phyloP scores from a whole-genome alignment of 2,113 vertebrate genomes.

The Grammomys surdaster region DNA sequence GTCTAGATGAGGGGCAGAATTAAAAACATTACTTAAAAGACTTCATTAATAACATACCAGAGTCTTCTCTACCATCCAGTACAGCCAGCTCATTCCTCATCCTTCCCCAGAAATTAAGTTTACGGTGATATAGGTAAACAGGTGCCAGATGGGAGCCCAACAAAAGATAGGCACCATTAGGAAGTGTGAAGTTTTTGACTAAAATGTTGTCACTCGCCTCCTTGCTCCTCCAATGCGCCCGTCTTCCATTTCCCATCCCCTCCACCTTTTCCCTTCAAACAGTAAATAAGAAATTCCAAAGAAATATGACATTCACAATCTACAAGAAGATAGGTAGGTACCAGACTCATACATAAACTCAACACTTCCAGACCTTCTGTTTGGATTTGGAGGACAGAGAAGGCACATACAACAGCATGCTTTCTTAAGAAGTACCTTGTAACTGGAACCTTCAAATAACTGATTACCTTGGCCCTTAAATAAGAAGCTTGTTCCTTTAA shows the following conservation, averaged over 20 bases:
- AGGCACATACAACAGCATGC: neutral
- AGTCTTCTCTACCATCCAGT: neutral
- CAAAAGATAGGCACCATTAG: neutral
- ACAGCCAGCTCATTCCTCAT: neutral
- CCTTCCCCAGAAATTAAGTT: neutral
- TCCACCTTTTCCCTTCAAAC: neutral
- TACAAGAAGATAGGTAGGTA: neutral
- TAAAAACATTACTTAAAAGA: neutral
- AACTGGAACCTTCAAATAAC: neutral
- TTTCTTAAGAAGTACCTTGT: neutral
- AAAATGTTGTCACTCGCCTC: neutral
- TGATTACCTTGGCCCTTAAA: neutral
- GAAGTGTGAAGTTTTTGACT: neutral
- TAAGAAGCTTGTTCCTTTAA: neutral
- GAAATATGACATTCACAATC: neutral
- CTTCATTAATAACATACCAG: neutral
- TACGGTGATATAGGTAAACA: neutral
- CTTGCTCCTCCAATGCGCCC: too few relatives aligned
- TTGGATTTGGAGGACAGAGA: slow-evolving; percentile 33
- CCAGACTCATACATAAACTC: neutral
- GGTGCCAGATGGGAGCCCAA: neutral
- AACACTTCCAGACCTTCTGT: slow-evolving; percentile 5
- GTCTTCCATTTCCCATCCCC: neutral
- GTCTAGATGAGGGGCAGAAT: neutral
- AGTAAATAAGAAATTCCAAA: neutral